Base-by-base conservation (phyloP, 2,888 invertebrate genomes). In the Ophraella communa region DNA sequence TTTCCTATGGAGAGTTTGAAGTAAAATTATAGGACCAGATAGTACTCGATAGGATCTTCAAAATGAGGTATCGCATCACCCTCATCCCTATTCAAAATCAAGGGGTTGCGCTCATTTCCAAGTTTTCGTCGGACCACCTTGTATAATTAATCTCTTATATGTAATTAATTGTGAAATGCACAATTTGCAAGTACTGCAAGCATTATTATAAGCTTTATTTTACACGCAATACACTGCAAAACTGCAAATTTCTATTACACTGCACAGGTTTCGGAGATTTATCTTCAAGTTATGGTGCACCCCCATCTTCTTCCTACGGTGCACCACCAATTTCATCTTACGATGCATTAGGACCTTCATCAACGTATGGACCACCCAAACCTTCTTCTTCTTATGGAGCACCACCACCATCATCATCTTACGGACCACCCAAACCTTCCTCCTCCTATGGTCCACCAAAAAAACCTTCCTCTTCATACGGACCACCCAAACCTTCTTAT, bases 221-320 rank as follows among this genome's bases (percentile, higher is more conserved):
- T 17, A 11, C 79, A 79, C 53, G 80, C 80, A 3, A 76, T 74
- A 60, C 77, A 80, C 0, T 77, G 77, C 35, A 65, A 59, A 23
- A 62, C n/a, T n/a, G n/a, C 84, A 1, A 82, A 83, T 44, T 81
- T 77, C 1, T 75, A 57, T 77, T 80, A 0, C 77, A 78, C 1
- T 75, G 78, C n/a, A 73, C 78, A 45, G 58, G 70, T 18, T 65
- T 72, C 57, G 64, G 70, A 60, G 60, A 53, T 14, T 23, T 61
- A 56, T 84, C 78, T 1, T 77, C 81, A 55, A 78, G 74, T 62
- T 85, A 84, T 69, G 84, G 83, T 17, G 82, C 70, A 11, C 68
- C 70, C 5, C 64, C 67, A 47, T 64, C 71, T 67, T 53, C 79
- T 78, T 70, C 70, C 17, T 80, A 80, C 61, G 81, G 81, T 24